Conservation (phyloP, 1,140 invertebrate species). For the Aphelenchoides avenae region DNA sequence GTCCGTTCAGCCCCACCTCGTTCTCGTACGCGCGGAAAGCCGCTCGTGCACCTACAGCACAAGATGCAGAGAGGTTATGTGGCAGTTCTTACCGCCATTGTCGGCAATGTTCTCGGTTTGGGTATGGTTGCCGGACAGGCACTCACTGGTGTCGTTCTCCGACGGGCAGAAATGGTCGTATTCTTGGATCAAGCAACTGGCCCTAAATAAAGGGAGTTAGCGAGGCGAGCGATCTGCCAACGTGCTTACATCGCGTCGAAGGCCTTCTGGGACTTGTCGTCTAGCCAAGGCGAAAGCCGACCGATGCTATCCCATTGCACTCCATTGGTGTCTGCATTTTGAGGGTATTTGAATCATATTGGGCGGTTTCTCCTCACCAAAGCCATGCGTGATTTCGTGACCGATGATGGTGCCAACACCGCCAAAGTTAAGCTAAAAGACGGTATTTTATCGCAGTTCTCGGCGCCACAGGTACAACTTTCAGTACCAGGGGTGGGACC, state of each 20-base stretch:
- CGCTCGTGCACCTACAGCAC: slow-evolving; percentile 41
- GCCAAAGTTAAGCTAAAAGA: slow-evolving; percentile 65
- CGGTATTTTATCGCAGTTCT: no score
- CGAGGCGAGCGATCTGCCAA: no score
- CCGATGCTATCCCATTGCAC: slow-evolving; percentile 46
- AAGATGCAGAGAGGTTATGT: not conserved
- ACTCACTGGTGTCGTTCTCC: no score
- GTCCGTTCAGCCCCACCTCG: slow-evolving; percentile 27
- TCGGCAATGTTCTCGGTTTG: slow-evolving; percentile 63
- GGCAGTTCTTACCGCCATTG: slow-evolving; percentile 60
- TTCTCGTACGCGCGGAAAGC: slow-evolving; percentile 25
- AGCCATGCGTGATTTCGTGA: slow-evolving; percentile 66
- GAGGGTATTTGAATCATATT: slow-evolving; percentile 33
- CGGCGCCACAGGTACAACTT: no score
- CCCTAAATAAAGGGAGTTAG: no score
- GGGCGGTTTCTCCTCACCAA: slow-evolving; percentile 51
- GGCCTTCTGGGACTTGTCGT: slow-evolving; percentile 14
- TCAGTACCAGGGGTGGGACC: no score
- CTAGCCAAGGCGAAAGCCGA: slow-evolving; percentile 33
- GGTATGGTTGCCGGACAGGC: slow-evolving; percentile 37
- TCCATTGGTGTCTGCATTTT: slow-evolving; percentile 38
- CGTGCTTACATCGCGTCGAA: slow-evolving; percentile 35
- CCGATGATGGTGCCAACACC: slow-evolving; percentile 65
- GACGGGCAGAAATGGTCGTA: slow-evolving; percentile 22
- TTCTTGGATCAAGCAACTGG: slow-evolving; percentile 21